These are phyloP conservation scores for Corythornis vintsioides DNA, from an alignment of 2,113 vertebrate genomes.

Conservation along the genomic window DNA sequence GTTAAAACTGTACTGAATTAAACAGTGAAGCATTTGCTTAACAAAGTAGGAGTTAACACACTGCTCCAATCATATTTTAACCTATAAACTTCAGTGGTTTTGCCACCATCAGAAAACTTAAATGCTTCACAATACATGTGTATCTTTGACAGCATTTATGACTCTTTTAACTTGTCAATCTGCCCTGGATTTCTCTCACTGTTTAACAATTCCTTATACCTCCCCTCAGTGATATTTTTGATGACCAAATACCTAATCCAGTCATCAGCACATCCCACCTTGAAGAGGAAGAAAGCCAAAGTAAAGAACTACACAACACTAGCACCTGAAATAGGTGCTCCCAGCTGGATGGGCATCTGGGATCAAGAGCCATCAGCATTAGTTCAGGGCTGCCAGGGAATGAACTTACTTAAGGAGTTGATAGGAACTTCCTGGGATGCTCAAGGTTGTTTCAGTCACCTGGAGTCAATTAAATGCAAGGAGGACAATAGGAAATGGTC, in stretches of 20 bases:
- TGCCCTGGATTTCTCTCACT: background rate
- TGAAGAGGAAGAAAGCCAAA: background rate
- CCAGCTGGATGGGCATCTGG: background rate
- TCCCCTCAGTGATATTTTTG: background rate
- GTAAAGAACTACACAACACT: background rate
- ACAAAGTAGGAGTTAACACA: background rate
- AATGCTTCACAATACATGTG: background rate
- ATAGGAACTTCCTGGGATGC: background rate
- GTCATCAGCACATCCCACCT: background rate
- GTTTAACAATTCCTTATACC: background rate
- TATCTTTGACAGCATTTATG: background rate
- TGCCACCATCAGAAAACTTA: background rate
- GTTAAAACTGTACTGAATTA: background rate
- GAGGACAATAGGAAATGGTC: background rate
- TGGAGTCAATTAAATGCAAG: background rate
- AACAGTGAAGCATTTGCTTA: background rate
- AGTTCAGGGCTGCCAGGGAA: background rate
- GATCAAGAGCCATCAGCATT: background rate
- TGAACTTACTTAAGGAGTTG: background rate
- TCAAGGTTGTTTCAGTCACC: background rate
- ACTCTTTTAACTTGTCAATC: background rate
- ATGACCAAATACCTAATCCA: background rate
- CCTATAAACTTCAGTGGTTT: background rate
- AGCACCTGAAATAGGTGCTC: background rate
- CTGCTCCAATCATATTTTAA: background rate